These are phyloP conservation scores for Orchesellides sinensis DNA, from an alignment of 2,888 invertebrate genomes.

Conservation along the genomic window DNA sequence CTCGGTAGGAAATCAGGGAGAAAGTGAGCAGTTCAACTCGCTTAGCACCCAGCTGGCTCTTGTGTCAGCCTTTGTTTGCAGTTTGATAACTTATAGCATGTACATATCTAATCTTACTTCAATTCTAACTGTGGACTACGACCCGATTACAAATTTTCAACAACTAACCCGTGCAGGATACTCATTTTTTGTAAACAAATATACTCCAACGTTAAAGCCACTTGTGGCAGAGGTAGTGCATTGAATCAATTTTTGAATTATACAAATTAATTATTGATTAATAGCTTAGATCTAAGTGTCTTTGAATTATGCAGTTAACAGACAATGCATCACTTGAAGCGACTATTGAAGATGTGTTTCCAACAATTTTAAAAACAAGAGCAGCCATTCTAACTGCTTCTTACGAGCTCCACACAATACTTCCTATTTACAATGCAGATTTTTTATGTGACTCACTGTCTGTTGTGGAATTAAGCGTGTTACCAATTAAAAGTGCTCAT, in stretches of 20 bases:
- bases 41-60: background rate
- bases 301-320: background rate
- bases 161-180: background rate
- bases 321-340: background rate
- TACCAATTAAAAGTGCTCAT: slow-evolving; percentile 19
- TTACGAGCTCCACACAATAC: slow-evolving; percentile 28
- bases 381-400: slow-evolving; percentile 17
- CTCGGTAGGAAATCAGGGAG: background rate
- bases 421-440: slow-evolving; percentile 6
- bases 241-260: too few species aligned
- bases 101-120: slow-evolving; percentile 29
- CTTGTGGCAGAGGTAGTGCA: background rate
- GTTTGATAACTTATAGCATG: background rate
- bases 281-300: background rate
- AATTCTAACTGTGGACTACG: background rate
- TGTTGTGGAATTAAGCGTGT: background rate
- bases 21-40: background rate
- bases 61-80: background rate
- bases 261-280: background rate
- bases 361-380: background rate
- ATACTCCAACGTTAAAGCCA: slow-evolving; percentile 14
- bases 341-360: background rate
- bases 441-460: slow-evolving; percentile 36
- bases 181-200: background rate
- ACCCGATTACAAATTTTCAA: background rate